A percentile compares a stretch with the other conserved stretches of the same genome.
phyloP scores from a whole-genome alignment of 1,140 invertebrate species.

The Drosophila pandora region DNA sequence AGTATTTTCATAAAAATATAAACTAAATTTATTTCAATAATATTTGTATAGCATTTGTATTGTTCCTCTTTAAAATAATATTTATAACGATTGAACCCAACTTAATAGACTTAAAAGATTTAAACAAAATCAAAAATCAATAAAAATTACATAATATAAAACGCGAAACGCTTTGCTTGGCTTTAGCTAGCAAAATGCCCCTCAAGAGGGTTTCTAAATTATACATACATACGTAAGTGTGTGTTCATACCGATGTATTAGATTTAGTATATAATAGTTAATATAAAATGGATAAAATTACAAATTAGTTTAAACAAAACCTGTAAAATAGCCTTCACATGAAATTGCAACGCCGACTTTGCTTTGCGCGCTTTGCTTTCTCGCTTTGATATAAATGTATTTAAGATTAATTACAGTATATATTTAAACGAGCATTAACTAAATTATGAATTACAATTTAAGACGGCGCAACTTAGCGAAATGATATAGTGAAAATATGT shows the following conservation, averaged over 20 bases:
- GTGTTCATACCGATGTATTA: conserved; percentile 36
- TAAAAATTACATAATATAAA: conserved; percentile 73
- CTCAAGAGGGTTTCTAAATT: conserved; percentile 38
- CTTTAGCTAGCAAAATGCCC: conserved; percentile 25
- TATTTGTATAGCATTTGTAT: conserved; percentile 71
- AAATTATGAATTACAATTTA: conserved; percentile 58
- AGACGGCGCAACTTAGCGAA: conserved; percentile 36
- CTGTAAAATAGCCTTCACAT: conserved; percentile 83
- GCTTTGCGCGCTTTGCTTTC: conserved; percentile 60
- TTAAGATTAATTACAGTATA: conserved; percentile 47
- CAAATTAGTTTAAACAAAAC: conserved; percentile 79
- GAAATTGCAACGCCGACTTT: conserved; percentile 60
- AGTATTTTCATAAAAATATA: conserved; percentile 79
- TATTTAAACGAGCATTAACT: conserved; percentile 58
- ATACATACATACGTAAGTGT: conserved; percentile 16
- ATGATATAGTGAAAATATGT: conserved; percentile 47
- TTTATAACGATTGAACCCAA: conserved; percentile 79
- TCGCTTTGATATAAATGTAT: conserved; percentile 59
- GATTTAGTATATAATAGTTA: conserved; percentile 34
- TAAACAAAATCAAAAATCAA: conserved; percentile 70
- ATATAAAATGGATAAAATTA: conserved; percentile 62
- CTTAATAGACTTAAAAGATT: conserved; percentile 60
- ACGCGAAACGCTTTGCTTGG: conserved; percentile 35
- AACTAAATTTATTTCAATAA: conserved; percentile 66
- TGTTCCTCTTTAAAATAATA: conserved; percentile 57